These are phyloP conservation scores for Limnephilus lunatus DNA, from an alignment of 2,888 invertebrate genomes.

Conservation along the genomic window DNA sequence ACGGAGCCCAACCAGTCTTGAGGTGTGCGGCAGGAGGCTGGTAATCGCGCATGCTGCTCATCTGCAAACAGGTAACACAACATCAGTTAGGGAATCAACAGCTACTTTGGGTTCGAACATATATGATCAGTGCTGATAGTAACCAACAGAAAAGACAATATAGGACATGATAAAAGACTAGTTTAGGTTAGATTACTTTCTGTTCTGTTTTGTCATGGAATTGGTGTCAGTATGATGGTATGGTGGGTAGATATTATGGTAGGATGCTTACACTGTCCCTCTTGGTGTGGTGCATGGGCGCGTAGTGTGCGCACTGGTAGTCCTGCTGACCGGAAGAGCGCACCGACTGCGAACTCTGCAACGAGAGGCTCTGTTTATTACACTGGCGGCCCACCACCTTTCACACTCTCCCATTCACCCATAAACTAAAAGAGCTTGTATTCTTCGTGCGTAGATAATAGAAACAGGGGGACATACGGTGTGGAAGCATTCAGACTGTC, in stretches of 20 bases:
- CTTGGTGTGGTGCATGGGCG: conserved; percentile 73
- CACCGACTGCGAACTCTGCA: conserved; percentile 58
- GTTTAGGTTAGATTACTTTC: too few species aligned
- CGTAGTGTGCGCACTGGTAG: conserved; percentile 76
- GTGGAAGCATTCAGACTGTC: too few species aligned
- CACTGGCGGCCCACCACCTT: background rate
- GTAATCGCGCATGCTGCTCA: conserved; percentile 64
- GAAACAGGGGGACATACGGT: too few species aligned
- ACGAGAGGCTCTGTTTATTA: conserved; percentile 9
- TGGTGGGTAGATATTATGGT: background rate
- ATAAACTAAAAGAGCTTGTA: too few species aligned
- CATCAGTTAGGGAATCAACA: background rate
- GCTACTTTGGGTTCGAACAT: background rate
- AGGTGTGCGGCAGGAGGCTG: conserved; percentile 73
- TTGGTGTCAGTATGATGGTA: too few species aligned
- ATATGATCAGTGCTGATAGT: too few species aligned
- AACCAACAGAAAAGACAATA: too few species aligned
- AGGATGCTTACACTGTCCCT: conserved; percentile 73
- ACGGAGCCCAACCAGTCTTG: conserved; percentile 72
- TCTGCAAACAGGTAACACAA: conserved; percentile 43
- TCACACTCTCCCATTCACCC: background rate
- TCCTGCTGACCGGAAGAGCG: conserved; percentile 69
- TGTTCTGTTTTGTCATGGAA: too few species aligned
- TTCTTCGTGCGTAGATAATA: too few species aligned
- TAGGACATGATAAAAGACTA: too few species aligned